Percentiles rank a stretch among this genome's conserved stretches.
phyloP scores from a whole-genome alignment of 2,888 invertebrate genomes.

The Plemyria rubiginata region DNA sequence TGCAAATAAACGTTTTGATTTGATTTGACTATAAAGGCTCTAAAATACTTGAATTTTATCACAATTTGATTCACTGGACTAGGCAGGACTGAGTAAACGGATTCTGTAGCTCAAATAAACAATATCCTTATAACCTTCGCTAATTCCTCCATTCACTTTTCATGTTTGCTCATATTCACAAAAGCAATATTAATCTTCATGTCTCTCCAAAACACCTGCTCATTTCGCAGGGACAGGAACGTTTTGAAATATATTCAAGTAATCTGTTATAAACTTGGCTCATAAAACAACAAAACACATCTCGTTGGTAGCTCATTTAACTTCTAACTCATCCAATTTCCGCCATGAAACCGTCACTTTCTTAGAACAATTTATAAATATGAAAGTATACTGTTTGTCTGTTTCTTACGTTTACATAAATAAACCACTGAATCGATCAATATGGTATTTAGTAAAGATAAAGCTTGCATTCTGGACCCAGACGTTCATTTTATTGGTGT shows the following conservation, averaged over 20 bases:
- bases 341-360: neutral
- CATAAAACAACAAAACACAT: conserved; percentile 58
- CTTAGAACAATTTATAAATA: too few species aligned
- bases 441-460: too few species aligned
- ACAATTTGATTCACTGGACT: too few species aligned
- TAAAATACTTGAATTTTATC: too few species aligned
- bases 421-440: too few species aligned
- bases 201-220: conserved; percentile 25
- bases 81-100: neutral
- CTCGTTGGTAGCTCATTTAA: conserved; percentile 51
- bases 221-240: conserved; percentile 3
- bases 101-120: too few species aligned
- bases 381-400: too few species aligned
- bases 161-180: conserved; percentile 20
- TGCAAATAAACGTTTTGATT: too few species aligned
- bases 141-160: neutral
- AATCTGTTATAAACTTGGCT: conserved; percentile 48
- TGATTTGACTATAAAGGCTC: too few species aligned
- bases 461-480: too few species aligned
- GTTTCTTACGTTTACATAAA: too few species aligned
- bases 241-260: conserved; percentile 20
- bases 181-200: conserved; percentile 20
- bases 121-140: neutral
- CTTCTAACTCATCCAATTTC: conserved; percentile 37
- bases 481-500: too few species aligned